Conservation (phyloP, 2,888 invertebrate species). For the Miltochrista miniata region DNA sequence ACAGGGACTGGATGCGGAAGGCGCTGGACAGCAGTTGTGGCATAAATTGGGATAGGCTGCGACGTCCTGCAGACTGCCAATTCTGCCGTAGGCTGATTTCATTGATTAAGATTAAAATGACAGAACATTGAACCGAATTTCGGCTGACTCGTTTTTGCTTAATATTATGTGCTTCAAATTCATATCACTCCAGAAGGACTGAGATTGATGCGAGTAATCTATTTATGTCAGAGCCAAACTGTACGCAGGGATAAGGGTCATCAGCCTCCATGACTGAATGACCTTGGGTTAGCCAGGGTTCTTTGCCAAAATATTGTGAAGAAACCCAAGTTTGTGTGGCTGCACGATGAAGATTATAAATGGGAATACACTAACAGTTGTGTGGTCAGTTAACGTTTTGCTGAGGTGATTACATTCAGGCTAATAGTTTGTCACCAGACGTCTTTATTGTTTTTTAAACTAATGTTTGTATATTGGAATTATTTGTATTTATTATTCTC, state of each 20-base stretch:
- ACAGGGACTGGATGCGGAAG: too few species aligned
- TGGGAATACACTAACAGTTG: not conserved
- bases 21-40: too few species aligned
- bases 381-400: not conserved
- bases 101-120: too few species aligned
- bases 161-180: not conserved
- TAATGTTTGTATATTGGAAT: too few species aligned
- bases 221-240: not conserved
- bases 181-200: not conserved
- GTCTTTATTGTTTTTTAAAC: not conserved
- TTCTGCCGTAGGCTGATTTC: too few species aligned
- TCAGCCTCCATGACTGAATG: not conserved
- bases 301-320: not conserved
- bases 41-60: too few species aligned
- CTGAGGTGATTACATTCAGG: conserved; percentile 3
- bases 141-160: not conserved
- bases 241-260: not conserved
- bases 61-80: too few species aligned
- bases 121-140: not conserved
- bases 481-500: too few species aligned
- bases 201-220: conserved; percentile 1
- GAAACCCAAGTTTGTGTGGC: not conserved
- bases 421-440: conserved; percentile 16
- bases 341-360: conserved; percentile 1
- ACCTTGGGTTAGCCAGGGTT: not conserved